A percentile compares a stretch with the other conserved stretches of the same genome.
These are phyloP conservation scores for Tursiops truncatus DNA, from an alignment of 2,113 vertebrate species.

Conservation along the genomic window DNA sequence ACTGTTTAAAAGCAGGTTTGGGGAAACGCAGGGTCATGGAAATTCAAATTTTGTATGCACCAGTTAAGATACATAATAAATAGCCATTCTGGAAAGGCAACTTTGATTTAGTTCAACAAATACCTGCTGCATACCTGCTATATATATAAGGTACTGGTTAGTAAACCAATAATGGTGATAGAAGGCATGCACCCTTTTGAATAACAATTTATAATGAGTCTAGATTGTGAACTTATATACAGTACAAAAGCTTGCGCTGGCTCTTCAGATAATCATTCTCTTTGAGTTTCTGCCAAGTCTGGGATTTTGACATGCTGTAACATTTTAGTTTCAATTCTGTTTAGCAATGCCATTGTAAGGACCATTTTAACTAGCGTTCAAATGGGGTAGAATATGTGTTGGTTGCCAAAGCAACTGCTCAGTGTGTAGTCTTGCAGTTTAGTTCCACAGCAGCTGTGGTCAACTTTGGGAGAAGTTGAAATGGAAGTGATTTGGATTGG, in stretches of 20 bases:
- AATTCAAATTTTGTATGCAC: slow-evolving; percentile 15
- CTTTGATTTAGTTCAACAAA: slow-evolving; percentile 26
- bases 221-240: neutral
- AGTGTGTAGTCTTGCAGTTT: neutral
- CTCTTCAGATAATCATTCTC: neutral
- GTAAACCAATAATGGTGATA: neutral
- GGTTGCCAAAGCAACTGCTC: slow-evolving; percentile 45
- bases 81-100: slow-evolving; percentile 3
- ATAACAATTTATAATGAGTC: neutral
- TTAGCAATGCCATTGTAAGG: neutral
- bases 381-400: neutral
- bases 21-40: neutral
- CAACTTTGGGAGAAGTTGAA: slow-evolving; percentile 5
- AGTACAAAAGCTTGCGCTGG: neutral
- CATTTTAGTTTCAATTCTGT: slow-evolving; percentile 5
- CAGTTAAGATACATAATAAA: neutral
- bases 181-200: neutral
- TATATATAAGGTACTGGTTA: neutral
- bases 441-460: slow-evolving; percentile 30
- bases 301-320: neutral
- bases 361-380: neutral
- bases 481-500: neutral
- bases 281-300: neutral
- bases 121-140: neutral
- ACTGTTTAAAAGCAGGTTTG: neutral